Evolutionary conservation across 1,140 invertebrate species (phyloP), one percentile per base, ranked within the genome.

Genomic region (Oscheius sp.): DNA sequence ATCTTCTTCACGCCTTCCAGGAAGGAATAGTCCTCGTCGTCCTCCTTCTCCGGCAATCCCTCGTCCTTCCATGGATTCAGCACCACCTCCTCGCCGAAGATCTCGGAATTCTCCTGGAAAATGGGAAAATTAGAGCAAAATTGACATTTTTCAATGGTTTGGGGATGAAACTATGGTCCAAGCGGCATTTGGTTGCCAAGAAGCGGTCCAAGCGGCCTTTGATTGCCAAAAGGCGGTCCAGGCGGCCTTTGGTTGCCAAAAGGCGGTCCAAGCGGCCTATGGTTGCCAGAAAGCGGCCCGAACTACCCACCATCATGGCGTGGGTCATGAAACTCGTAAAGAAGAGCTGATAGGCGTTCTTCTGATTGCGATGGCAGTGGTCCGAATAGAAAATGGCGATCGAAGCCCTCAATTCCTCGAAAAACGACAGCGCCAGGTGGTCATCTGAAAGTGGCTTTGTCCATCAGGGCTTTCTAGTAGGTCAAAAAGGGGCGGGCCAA

Each of bases 391-490:
- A 68, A 49, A 29, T 15, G 35, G 61, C 13, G n/a, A 28, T 15
- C 18, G 52, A n/a, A 29, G n/a, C 35, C 3, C 67, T 49, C 1
- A 68, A 35, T 26, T 68, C 67, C 26, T 68, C 67, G 55, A 68
- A 68, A 36, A 58, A 31, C 32, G 61, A 49, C 0, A 68, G 7
- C 0, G 49, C 49, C 3, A 31, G 20, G 3, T 20, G 38, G 23
- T 38, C 13, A 1, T 36, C 61, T 63, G 61, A 63, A 63, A 61
- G 20, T 7, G 46, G 3, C 20, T 23, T n/a, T n/a, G n/a, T n/a
- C n/a, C n/a, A n/a, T n/a, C n/a, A n/a, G n/a, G n/a, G n/a, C n/a
- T n/a, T n/a, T n/a, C n/a, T n/a, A n/a, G n/a, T n/a, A n/a, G n/a
- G n/a, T n/a, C n/a, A n/a, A n/a, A n/a, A n/a, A n/a, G n/a, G n/a